A percentile compares a stretch with the other conserved stretches of the same genome.
Conservation (phyloP, 2,797 vertebrate genomes). For the Gallirallus australis region DNA sequence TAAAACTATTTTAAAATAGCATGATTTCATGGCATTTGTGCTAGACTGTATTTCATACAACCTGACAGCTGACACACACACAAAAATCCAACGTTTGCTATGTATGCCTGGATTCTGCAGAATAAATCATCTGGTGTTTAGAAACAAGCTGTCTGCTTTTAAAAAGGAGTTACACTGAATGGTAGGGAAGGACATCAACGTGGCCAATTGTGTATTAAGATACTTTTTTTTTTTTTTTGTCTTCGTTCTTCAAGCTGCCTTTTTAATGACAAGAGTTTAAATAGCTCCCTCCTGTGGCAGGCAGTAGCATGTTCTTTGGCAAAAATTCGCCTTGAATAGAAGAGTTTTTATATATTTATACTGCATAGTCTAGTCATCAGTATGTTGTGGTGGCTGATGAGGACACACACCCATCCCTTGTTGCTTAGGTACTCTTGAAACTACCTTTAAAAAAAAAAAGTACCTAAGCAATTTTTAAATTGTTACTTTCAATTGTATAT, state of each 20-base stretch:
- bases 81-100: background rate
- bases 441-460: background rate
- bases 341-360: background rate
- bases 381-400: background rate
- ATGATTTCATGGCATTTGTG: background rate
- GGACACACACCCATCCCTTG: background rate
- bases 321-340: background rate
- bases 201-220: background rate
- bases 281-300: slow-evolving; percentile 76
- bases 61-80: background rate
- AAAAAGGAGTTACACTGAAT: background rate
- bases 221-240: background rate
- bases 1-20: background rate
- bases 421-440: background rate
- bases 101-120: background rate
- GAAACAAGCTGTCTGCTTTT: background rate
- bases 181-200: slow-evolving; percentile 46
- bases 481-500: background rate
- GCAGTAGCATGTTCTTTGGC: background rate
- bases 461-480: background rate
- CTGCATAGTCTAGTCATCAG: background rate
- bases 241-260: background rate
- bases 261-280: slow-evolving; percentile 26
- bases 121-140: background rate
- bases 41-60: background rate